Evolutionary conservation across 2,113 vertebrate species (phyloP).

Genomic region (Egretta garzetta): DNA sequence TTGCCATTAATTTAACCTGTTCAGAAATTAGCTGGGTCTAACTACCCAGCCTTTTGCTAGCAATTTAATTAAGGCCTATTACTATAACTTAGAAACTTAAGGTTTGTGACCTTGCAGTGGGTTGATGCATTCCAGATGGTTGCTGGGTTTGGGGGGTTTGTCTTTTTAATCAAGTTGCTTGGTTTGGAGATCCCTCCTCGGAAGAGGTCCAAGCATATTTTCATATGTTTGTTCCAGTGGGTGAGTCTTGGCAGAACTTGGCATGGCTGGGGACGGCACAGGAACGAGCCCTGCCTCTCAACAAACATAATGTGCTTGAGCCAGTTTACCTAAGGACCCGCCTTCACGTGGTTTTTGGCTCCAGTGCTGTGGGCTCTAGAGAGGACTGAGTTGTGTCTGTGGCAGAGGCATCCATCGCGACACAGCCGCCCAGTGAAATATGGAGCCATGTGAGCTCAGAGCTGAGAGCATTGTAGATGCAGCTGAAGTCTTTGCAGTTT

Average conservation of each 20-base stretch:
- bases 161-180: neutral
- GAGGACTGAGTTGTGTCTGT: neutral
- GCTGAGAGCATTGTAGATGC: neutral
- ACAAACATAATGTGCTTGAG: neutral
- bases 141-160: no score
- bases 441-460: neutral
- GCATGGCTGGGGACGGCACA: accelerated
- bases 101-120: neutral
- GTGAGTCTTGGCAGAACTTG: neutral
- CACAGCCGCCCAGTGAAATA: neutral
- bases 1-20: neutral
- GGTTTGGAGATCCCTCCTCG: neutral
- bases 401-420: accelerated
- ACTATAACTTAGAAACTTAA: neutral
- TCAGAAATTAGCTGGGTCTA: neutral
- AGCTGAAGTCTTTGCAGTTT: neutral
- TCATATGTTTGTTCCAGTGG: neutral
- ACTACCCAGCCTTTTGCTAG: neutral
- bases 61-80: neutral
- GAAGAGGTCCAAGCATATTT: neutral
- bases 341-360: neutral
- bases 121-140: neutral
- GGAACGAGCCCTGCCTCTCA: neutral
- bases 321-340: neutral
- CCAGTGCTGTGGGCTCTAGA: neutral